Base-by-base conservation (phyloP, 2,888 invertebrate genomes). In the Melangyna quadrimaculata region DNA sequence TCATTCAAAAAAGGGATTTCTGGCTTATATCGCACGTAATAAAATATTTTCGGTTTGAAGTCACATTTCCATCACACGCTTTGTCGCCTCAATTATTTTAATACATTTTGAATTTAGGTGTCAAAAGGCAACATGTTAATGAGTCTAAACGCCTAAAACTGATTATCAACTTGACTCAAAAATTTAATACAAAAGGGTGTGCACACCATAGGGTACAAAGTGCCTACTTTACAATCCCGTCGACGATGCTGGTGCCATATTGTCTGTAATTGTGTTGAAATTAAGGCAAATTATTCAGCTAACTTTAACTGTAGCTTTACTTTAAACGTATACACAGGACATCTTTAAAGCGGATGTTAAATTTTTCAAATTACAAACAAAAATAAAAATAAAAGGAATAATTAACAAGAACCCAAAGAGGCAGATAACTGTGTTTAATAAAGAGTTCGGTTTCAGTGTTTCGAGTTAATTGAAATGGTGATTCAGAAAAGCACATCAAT, bases 71-170 rank as follows among this genome's bases (percentile, higher is more conserved):
- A 63, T 67, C 19, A 51, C 63, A 67, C 48, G 51, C 67, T 35
- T 24, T 67, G 48, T 67, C 22, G 32, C 32, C 67, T 67, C 51
- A 67, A 51, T 67, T 67, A 67, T 67, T 51, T 22, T 51, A 67
- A 67, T 51, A 67, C 51, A 24, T 59, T 59, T 22, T 14, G 59
- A 22, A 59, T 59, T 59, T 45, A 17, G 67, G 67, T 48, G 67
- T 67, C 67, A 67, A 35, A 67, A 32, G 65, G 65, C 65, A 65
- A 65, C 65, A 45, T 65, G 65, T 65, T 65, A 65, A 65, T 65
- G 65, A 65, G 45, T 45, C 29, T 45, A 65, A 65, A 45, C 65
- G 65, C 65, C 19, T 65, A 43, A 29, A 65, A 65, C 45, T 65
- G 29, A 65, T 65, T 65, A 65, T 65, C 65, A 63, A 63, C 63